Base-by-base conservation (phyloP, 2,888 invertebrate species). In the Hipparchia semele region DNA sequence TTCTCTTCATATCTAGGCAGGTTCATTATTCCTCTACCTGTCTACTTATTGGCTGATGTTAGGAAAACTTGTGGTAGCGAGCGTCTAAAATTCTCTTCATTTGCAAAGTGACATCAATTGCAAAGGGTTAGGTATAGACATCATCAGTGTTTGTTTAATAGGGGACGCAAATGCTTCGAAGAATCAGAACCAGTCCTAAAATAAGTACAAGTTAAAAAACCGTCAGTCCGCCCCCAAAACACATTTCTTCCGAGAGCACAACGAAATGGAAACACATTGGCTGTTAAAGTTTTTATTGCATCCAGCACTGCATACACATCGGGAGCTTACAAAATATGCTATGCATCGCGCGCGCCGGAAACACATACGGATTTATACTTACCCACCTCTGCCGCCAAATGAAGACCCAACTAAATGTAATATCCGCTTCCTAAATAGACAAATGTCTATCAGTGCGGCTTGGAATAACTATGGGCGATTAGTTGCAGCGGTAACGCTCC, bases 381-480 rank as follows among this genome's bases (percentile, higher is more conserved):
- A 88, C 90, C 89, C 89, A 91, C 91, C 92, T 90, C 88, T 88
- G 88, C 92, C 90, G 91, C 91, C 91, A 91, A 93, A 92, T 91
- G 93, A 89, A 92, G 90, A 88, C 88, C 84, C 89, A 88, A 89
- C 92, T 91, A 91, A 91, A 92, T 91, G 92, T 92, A 91, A 92
- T 93, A 92, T 94, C 94, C 94, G 93, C 90, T 94, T 94, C 94
- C 94, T 93, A 94, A 94, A 93, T 92, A 92, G 93, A 92, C 91
- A 90, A 91, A 90, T 91, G 93, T 90, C 90, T 90, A 92, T 90
- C 90, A 87, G 86, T 87, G 88, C 85, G 88, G 92, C 91, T 88
- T 87, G 85, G 93, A 93, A 94, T 94, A 92, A 91, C 90, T 92
- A 90, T 89, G 83, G 87, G 81, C 89, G 90, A 90, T 91, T 91